Evolutionary conservation across 2,888 invertebrate species (phyloP).

Genomic region (Tuberolachnus salignus): DNA sequence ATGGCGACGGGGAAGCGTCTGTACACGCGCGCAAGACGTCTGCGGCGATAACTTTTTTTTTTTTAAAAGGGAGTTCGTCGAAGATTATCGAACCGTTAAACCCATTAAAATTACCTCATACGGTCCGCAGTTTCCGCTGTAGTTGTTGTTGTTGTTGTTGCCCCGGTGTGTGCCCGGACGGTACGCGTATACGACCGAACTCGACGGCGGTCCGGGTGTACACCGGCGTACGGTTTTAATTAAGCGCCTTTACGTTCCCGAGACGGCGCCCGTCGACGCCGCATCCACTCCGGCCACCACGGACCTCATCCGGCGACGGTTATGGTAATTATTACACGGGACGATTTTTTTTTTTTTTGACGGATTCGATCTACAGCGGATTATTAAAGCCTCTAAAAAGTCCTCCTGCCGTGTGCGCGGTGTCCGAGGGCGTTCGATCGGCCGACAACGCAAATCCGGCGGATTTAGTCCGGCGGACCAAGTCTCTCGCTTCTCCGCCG

Average conservation of each 20-base stretch:
- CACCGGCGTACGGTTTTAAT: slow-evolving; percentile 27
- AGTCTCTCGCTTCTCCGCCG: too few species aligned
- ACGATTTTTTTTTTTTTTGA: too few species aligned
- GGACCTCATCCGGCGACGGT: too few species aligned
- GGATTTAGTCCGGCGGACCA: too few species aligned
- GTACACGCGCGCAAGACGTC: too few species aligned
- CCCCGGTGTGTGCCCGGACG: neutral
- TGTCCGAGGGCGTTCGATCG: neutral
- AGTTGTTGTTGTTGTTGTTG: slow-evolving; percentile 35
- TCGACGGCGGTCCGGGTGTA: neutral
- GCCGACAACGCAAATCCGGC: neutral
- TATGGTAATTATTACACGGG: too few species aligned
- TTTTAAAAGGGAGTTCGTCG: slow-evolving; percentile 11
- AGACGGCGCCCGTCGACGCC: slow-evolving; percentile 4
- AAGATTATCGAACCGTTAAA: slow-evolving; percentile 45
- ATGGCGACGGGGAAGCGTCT: too few species aligned
- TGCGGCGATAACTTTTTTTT: slow-evolving; percentile 22
- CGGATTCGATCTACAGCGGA: too few species aligned
- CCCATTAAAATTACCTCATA: slow-evolving; percentile 39
- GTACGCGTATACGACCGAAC: neutral
- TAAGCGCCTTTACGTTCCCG: slow-evolving; percentile 43
- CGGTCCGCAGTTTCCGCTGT: slow-evolving; percentile 7
- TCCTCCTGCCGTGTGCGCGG: too few species aligned
- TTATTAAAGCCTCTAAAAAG: too few species aligned
- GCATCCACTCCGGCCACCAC: neutral